Evolutionary conservation across 2,888 invertebrate genomes (phyloP).

Genomic region (Caenorhabditis angaria): DNA sequence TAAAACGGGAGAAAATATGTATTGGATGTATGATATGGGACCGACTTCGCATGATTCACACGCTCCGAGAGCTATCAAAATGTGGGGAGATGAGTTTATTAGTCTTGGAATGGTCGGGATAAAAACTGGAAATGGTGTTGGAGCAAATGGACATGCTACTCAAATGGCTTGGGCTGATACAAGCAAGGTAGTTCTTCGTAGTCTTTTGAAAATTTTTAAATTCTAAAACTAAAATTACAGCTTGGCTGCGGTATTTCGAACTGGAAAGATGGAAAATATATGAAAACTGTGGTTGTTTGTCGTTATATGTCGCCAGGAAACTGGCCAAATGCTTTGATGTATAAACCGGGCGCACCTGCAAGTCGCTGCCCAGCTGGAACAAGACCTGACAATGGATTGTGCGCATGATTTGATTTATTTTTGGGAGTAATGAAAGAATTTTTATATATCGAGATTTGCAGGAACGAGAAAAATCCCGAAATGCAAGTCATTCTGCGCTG

Average conservation of each 20-base stretch:
- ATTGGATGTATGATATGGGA: background rate
- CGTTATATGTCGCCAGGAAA: background rate
- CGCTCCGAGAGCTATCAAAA: background rate
- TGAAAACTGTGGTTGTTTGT: background rate
- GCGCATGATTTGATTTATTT: background rate
- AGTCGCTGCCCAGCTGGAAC: background rate
- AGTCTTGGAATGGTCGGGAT: background rate
- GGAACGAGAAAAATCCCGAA: too few relatives aligned
- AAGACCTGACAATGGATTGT: background rate
- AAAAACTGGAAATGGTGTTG: too few relatives aligned
- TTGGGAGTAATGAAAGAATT: too few relatives aligned
- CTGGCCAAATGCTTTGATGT: background rate
- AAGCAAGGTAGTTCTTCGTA: too few relatives aligned
- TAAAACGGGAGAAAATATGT: background rate
- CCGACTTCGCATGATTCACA: background rate
- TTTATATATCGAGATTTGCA: too few relatives aligned
- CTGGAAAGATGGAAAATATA: conserved; percentile 9
- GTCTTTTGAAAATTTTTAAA: too few relatives aligned
- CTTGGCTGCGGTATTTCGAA: conserved; percentile 40
- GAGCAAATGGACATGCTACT: conserved; percentile 33
- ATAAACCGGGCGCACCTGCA: background rate
- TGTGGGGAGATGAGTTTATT: background rate
- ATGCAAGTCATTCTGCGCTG: too few relatives aligned
- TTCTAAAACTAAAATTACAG: too few relatives aligned
- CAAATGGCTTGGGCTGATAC: conserved; percentile 42